Conservation (phyloP, 2,888 invertebrate species). For the Marasmarcha lunaedactyla region DNA sequence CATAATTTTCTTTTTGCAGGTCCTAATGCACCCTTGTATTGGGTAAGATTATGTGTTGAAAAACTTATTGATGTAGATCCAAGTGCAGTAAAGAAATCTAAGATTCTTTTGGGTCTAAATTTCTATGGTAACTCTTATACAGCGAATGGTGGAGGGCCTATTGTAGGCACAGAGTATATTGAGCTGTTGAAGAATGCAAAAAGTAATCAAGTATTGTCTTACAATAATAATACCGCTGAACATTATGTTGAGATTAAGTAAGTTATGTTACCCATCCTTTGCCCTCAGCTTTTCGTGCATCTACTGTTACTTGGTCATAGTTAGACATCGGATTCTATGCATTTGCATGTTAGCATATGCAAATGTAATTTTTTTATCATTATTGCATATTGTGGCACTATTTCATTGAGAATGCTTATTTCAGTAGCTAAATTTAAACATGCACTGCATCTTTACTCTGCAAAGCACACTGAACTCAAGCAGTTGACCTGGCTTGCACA, state of each 20-base stretch:
- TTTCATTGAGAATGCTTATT: background rate
- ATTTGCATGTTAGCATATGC: too few relatives aligned
- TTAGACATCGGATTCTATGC: too few relatives aligned
- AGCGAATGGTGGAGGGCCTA: conserved; percentile 83
- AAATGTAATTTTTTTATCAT: too few relatives aligned
- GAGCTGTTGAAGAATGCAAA: conserved; percentile 80
- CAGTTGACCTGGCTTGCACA: too few relatives aligned
- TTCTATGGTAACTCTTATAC: conserved; percentile 94
- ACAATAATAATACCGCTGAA: conserved; percentile 83
- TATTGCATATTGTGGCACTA: too few relatives aligned
- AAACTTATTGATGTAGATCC: conserved; percentile 74
- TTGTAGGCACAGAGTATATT: conserved; percentile 83
- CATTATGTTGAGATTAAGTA: conserved; percentile 89
- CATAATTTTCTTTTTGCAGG: too few relatives aligned
- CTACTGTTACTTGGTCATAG: too few relatives aligned
- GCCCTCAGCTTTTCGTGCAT: background rate
- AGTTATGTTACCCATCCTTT: too few relatives aligned
- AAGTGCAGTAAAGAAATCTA: conserved; percentile 72
- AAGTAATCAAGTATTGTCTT: conserved; percentile 76
- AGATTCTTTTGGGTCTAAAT: conserved; percentile 90
- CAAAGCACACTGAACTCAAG: too few relatives aligned
- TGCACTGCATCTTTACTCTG: too few relatives aligned
- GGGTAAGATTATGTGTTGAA: conserved; percentile 84
- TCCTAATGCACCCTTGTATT: conserved; percentile 89
- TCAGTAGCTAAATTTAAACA: too few relatives aligned